Base-by-base conservation (phyloP, 2,797 vertebrate species). In the Argya squamiceps region DNA sequence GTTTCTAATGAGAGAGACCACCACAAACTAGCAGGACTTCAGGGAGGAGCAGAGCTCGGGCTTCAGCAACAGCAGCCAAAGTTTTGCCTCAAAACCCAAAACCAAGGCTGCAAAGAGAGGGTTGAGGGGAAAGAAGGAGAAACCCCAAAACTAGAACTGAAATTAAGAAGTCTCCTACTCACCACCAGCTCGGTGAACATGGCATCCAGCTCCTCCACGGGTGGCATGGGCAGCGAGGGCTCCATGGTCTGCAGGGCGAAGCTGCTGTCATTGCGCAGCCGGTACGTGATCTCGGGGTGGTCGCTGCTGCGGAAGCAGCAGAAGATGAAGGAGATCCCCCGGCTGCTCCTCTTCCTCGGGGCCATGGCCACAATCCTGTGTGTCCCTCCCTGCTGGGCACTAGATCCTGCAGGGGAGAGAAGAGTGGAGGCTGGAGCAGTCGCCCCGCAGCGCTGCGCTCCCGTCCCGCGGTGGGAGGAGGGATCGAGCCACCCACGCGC, bases 131-230 rank as follows among this genome's bases (percentile, higher is more conserved):
- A 15, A 49, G 16, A 74, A 3, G 2, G 11, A 27, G 4, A 6
- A 47, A 4, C 5, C 22, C 36, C 36, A 7, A 18, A n/a, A n/a
- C 13, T 6, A 44, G 13, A 23, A 37, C n/a, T 2, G 18, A 32
- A 62, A 32, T 16, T 1, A 32, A 65, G 47, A 69, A 52, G 53
- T 0, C 24, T 64, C 12, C 14, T 46, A 98, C 99, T 97, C 94
- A 99, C 99, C 98, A 99, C 99, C 81, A 99, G 98, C 95, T 99
- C 99, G 1, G 98, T 97, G 97, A 99, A 99, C 98, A 98, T 99
- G 88, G 97, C 92, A 6, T 99, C 98, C 98, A 99, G 98, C 94
- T 99, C 99, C 82, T 99, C 98, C 53, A 73, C 93, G 0, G 99
- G 98, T 0, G 99, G 99, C 98, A 99, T 98, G 73, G 99, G 99